These are phyloP conservation scores for Pomacea canaliculata DNA, from an alignment of 2,888 invertebrate species.

Conservation along the genomic window DNA sequence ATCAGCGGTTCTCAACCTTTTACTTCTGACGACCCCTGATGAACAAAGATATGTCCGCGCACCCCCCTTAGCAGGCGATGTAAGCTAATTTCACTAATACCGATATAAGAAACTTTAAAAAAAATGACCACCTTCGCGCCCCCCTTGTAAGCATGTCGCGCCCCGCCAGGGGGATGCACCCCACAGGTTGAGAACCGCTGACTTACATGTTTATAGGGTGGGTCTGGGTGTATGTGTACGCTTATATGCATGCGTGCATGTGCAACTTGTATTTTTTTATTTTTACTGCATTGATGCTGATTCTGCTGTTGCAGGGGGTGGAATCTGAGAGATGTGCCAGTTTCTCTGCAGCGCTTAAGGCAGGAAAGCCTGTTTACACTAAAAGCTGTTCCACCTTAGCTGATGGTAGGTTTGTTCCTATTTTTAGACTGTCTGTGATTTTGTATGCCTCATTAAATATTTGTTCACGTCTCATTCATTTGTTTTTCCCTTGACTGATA, in stretches of 20 bases:
- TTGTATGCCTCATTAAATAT: neutral
- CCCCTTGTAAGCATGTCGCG: too few species aligned
- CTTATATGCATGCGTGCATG: neutral
- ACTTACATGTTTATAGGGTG: neutral
- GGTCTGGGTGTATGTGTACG: neutral
- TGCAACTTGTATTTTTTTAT: neutral
- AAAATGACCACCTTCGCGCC: too few species aligned
- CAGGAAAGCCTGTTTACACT: slow-evolving; percentile 79
- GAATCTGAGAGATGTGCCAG: slow-evolving; percentile 93
- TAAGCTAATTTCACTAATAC: too few species aligned
- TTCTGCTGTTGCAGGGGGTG: slow-evolving; percentile 76
- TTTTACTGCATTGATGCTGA: neutral
- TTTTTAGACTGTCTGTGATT: neutral
- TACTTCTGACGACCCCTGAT: too few species aligned
- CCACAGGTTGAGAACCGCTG: too few species aligned
- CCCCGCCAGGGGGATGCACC: too few species aligned
- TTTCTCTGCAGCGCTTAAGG: slow-evolving; percentile 81
- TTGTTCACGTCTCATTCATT: neutral
- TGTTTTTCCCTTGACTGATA: neutral
- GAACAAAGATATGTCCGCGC: too few species aligned
- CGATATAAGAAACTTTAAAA: too few species aligned
- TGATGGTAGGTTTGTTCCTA: slow-evolving; percentile 76
- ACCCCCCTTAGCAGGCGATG: too few species aligned
- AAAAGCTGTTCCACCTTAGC: slow-evolving; percentile 83
- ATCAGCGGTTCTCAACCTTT: neutral